Conservation (phyloP, 2,888 invertebrate species). For the Athalia cordata region DNA sequence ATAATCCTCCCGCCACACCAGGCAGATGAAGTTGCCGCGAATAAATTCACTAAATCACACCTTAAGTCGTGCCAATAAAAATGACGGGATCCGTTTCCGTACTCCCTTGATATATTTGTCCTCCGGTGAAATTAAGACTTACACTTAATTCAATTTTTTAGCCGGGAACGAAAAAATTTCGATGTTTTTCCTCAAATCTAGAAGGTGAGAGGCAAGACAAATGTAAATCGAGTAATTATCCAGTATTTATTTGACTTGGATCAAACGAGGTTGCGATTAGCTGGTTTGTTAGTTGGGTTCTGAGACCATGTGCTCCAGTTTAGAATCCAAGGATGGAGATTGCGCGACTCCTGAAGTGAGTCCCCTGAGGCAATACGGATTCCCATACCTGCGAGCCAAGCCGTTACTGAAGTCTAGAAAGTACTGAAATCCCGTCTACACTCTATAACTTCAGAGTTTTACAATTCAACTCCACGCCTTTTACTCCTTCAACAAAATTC, state of each 20-base stretch:
- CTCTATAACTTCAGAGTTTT: constrained; percentile 21
- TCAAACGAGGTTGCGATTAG: constrained; percentile 51
- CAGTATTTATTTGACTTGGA: constrained; percentile 50
- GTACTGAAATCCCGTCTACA: constrained; percentile 44
- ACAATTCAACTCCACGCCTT: constrained; percentile 25
- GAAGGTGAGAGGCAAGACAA: constrained; percentile 4
- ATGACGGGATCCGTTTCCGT: neutral
- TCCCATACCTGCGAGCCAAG: constrained; percentile 66
- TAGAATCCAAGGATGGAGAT: constrained; percentile 68
- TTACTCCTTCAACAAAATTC: constrained; percentile 9
- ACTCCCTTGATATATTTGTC: neutral
- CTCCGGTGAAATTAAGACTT: neutral
- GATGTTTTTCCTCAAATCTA: neutral
- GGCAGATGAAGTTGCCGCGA: neutral
- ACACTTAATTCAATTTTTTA: neutral
- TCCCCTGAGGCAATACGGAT: constrained; percentile 61
- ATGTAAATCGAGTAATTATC: constrained; percentile 23
- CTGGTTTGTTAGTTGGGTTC: constrained; percentile 41
- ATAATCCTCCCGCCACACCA: neutral
- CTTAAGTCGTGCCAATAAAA: neutral
- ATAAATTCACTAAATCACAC: neutral
- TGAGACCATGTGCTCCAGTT: constrained; percentile 65
- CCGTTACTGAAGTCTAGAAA: constrained; percentile 47
- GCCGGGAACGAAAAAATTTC: neutral
- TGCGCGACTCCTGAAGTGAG: constrained; percentile 61